phyloP scores from a whole-genome alignment of 1,140 invertebrate species.

The Atta colombica region DNA sequence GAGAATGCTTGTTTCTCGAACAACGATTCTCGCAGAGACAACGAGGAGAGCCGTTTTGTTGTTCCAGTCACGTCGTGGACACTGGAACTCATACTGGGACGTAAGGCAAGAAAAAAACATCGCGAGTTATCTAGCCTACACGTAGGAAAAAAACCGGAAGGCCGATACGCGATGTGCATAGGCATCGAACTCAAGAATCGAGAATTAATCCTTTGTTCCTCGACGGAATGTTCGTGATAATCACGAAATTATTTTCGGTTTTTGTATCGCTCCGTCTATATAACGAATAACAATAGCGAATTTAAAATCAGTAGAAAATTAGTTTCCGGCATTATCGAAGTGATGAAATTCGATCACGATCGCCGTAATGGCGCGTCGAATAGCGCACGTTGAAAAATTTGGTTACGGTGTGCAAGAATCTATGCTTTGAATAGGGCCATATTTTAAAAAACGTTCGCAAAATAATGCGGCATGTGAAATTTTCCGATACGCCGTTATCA shows the following conservation, averaged over 20 bases:
- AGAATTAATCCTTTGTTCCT: conserved; percentile 41
- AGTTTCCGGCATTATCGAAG: not conserved
- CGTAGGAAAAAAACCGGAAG: conserved; percentile 49
- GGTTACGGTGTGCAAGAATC: not conserved
- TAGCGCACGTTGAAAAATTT: not conserved
- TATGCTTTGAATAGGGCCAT: not conserved
- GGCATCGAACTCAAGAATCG: conserved; percentile 25
- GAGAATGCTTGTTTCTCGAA: conserved; percentile 49
- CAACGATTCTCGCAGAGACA: conserved; percentile 42
- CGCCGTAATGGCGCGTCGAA: not conserved
- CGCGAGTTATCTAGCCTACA: conserved; percentile 21
- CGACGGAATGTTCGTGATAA: not conserved
- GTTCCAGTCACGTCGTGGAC: conserved; percentile 77
- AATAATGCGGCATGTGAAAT: conserved; percentile 40
- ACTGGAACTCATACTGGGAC: conserved; percentile 47
- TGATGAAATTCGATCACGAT: not conserved
- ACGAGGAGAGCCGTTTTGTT: conserved; percentile 69
- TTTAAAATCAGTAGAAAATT: conserved; percentile 10
- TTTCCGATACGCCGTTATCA: conserved; percentile 49
- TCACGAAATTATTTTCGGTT: not conserved
- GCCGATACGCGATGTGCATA: conserved; percentile 48
- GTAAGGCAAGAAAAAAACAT: conserved; percentile 43
- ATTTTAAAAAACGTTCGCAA: conserved; percentile 3
- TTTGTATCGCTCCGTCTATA: not conserved
- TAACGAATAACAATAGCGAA: not conserved